Evolutionary conservation across 1,140 invertebrate genomes (phyloP).

Genomic region (Paraescarpia echinospica): DNA sequence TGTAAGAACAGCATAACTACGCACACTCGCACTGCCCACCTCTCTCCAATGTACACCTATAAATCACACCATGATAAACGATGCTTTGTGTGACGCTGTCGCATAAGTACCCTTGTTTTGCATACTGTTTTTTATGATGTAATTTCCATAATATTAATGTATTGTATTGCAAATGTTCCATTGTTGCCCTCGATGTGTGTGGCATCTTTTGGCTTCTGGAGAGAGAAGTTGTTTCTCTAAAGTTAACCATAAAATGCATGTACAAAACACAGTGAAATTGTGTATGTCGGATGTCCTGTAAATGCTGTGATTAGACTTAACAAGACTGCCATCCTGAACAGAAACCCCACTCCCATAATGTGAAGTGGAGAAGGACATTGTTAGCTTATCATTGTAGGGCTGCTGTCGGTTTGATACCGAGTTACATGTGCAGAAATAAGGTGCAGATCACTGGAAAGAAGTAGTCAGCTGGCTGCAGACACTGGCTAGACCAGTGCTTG

Average conservation of each 20-base stretch:
- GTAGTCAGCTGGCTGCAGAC: neutral
- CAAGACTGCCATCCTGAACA: no score
- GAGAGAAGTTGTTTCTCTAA: neutral
- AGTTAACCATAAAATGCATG: neutral
- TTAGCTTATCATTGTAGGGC: no score
- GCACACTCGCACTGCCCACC: neutral
- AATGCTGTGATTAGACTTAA: neutral
- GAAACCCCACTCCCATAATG: no score
- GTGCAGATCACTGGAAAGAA: neutral
- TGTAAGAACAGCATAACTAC: neutral
- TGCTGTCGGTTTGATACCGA: neutral
- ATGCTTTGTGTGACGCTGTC: neutral
- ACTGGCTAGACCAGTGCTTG: neutral
- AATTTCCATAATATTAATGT: neutral
- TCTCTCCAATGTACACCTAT: neutral
- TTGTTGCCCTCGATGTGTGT: neutral
- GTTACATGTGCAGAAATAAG: neutral
- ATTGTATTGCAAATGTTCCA: neutral
- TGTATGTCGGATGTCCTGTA: neutral
- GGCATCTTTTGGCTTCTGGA: neutral
- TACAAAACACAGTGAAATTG: neutral
- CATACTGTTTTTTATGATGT: neutral
- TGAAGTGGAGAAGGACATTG: no score
- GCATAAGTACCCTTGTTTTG: no score
- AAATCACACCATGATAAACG: neutral